These are phyloP conservation scores for Pollenia angustigena DNA, from an alignment of 2,888 invertebrate species.

Conservation along the genomic window DNA sequence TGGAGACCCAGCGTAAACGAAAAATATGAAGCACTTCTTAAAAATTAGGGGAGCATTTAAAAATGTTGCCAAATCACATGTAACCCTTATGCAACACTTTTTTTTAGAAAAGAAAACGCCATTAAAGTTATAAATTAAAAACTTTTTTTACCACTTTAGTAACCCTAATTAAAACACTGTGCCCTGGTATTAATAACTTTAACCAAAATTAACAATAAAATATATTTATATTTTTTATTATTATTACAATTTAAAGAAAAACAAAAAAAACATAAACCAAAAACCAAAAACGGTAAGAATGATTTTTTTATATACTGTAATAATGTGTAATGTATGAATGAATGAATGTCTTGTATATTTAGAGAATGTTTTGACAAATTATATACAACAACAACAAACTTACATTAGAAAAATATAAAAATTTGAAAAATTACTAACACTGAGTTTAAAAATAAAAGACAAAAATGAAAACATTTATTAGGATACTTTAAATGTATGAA, in stretches of 20 bases:
- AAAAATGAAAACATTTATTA: conserved; percentile 44
- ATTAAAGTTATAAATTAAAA: not conserved
- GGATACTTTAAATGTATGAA: conserved; percentile 46
- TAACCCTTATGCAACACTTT: no score
- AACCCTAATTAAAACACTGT: not conserved
- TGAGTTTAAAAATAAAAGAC: conserved; percentile 24
- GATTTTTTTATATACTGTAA: conserved; percentile 67
- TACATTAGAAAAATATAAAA: conserved; percentile 20
- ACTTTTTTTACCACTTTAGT: not conserved
- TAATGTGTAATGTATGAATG: conserved; percentile 58
- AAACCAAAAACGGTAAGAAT: conserved; percentile 55
- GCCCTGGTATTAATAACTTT: conserved; percentile 4
- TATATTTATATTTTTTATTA: conserved; percentile 69
- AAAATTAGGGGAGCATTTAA: no score
- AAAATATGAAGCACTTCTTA: no score
- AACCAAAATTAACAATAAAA: conserved; percentile 36
- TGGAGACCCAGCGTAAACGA: no score
- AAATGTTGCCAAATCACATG: no score
- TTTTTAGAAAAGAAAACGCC: no score
- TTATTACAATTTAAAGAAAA: conserved; percentile 47
- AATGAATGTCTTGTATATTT: conserved; percentile 65
- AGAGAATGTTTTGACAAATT: conserved; percentile 50
- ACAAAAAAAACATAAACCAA: conserved; percentile 15
- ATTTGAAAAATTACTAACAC: conserved; percentile 33
- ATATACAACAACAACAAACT: conserved; percentile 47